phyloP scores from a whole-genome alignment of 2,113 vertebrate species.

The Pteruthius melanotis region DNA sequence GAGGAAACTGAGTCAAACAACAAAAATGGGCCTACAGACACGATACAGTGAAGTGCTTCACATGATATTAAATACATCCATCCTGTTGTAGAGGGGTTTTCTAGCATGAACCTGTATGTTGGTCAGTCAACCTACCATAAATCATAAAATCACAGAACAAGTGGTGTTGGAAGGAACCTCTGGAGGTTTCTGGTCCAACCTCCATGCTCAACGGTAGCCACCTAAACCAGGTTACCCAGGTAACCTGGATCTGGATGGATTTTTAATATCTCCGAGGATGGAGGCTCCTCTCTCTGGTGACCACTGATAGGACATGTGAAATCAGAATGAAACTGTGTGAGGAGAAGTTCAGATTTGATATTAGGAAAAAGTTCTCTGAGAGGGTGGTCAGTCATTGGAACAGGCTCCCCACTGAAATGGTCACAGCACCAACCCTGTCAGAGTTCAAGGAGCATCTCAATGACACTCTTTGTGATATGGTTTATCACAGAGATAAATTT shows the following conservation, averaged over 20 bases:
- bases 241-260: not conserved
- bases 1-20: not conserved
- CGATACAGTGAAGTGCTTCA: rapidly evolving
- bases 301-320: not conserved
- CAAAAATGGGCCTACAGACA: not conserved
- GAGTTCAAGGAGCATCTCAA: not conserved
- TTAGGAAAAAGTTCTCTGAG: not conserved
- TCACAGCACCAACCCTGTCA: not conserved
- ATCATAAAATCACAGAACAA: not conserved
- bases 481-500: not conserved
- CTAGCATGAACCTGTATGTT: not conserved
- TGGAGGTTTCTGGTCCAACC: not conserved
- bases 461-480: not conserved
- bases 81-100: not conserved
- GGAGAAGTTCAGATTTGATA: not conserved
- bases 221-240: not conserved
- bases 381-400: not conserved
- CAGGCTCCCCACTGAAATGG: not conserved
- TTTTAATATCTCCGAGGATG: not conserved
- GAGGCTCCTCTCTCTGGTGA: not conserved
- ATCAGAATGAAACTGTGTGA: not conserved
- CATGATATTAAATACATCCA: not conserved
- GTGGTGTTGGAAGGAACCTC: not conserved
- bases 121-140: not conserved
- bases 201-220: not conserved